These are phyloP conservation scores for Dinoponera quadriceps DNA, from an alignment of 1,140 invertebrate species.

Conservation along the genomic window DNA sequence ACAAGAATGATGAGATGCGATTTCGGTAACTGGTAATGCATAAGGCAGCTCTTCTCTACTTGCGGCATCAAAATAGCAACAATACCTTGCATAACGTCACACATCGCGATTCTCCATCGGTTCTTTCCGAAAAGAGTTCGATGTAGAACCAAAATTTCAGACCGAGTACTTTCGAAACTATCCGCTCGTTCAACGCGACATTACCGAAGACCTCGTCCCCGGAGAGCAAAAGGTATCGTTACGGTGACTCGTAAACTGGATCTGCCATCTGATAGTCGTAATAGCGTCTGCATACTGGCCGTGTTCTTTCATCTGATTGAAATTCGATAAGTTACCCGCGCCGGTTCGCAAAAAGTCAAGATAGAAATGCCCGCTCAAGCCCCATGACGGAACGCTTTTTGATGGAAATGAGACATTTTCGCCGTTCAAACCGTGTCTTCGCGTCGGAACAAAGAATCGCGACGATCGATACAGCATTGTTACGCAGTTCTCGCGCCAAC, in stretches of 20 bases:
- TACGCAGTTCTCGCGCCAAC: neutral
- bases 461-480: constrained; percentile 21
- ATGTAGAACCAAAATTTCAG: no score
- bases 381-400: constrained; percentile 7
- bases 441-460: neutral
- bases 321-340: constrained; percentile 33
- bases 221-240: neutral
- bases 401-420: constrained; percentile 18
- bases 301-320: neutral
- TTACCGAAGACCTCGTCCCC: constrained; percentile 3
- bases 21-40: no score
- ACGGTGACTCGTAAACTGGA: constrained; percentile 10
- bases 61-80: no score
- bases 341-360: neutral
- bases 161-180: neutral
- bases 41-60: no score
- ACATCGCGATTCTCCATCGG: no score
- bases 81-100: no score
- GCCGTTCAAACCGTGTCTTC: neutral
- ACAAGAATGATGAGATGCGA: no score
- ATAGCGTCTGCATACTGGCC: neutral
- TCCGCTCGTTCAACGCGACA: neutral
- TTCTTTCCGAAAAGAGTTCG: no score
- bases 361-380: neutral
- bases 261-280: constrained; percentile 9